phyloP scores from a whole-genome alignment of 1,140 invertebrate genomes.

The Cydia splendana region DNA sequence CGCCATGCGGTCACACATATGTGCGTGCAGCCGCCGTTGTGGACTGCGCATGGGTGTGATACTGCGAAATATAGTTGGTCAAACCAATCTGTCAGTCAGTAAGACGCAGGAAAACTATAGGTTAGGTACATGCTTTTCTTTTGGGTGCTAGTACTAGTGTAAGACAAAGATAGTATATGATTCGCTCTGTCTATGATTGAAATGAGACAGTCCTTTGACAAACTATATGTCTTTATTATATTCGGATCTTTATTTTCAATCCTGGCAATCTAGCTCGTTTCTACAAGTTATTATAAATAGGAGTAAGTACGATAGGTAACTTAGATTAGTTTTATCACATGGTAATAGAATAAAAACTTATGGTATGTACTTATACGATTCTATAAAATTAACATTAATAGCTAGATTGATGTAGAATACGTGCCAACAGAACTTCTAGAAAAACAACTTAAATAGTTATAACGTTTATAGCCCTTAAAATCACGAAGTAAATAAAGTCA shows the following conservation, averaged over 20 bases:
- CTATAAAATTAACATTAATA: background rate
- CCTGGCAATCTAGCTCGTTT: background rate
- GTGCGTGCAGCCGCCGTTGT: slow-evolving; percentile 88
- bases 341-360: too few species aligned
- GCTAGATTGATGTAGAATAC: background rate
- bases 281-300: too few species aligned
- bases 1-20: slow-evolving; percentile 80
- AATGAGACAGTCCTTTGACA: too few species aligned
- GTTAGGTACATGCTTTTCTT: too few species aligned
- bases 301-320: too few species aligned
- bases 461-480: background rate
- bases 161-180: too few species aligned
- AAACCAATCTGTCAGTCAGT: too few species aligned
- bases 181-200: too few species aligned
- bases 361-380: too few species aligned
- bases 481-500: background rate
- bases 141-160: too few species aligned
- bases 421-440: background rate
- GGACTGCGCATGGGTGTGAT: slow-evolving; percentile 85
- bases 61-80: slow-evolving; percentile 78
- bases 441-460: background rate
- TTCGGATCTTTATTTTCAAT: background rate
- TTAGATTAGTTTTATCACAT: too few species aligned
- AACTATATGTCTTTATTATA: background rate
- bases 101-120: too few species aligned